Percentiles rank a stretch among this genome's conserved stretches.
Evolutionary conservation across 2,797 vertebrate species (phyloP).

Genomic region (Ctenochaetus hawaiiensis): DNA sequence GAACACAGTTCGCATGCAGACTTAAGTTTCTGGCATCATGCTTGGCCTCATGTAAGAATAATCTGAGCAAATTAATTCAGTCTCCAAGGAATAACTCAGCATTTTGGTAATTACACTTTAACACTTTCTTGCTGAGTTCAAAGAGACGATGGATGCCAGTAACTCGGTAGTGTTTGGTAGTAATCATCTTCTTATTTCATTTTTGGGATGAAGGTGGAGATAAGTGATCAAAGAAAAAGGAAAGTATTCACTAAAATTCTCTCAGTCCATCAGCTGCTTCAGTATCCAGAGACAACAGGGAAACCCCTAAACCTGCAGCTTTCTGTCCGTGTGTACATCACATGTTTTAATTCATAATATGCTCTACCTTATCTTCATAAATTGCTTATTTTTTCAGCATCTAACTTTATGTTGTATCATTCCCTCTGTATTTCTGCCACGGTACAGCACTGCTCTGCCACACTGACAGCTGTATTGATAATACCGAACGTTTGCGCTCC

Average conservation of each 20-base stretch:
- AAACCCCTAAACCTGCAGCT: neutral
- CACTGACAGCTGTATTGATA: no score
- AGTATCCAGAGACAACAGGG: no score
- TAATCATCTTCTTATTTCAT: no score
- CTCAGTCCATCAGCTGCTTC: neutral
- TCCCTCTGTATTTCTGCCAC: no score
- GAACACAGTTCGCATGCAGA: neutral
- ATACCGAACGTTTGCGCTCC: no score
- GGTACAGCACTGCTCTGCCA: no score
- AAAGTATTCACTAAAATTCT: no score
- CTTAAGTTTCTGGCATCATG: neutral
- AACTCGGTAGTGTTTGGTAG: neutral
- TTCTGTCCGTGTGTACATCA: neutral
- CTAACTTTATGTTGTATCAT: no score
- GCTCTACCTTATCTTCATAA: no score
- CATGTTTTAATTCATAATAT: no score
- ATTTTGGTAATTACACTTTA: neutral
- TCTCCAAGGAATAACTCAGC: neutral
- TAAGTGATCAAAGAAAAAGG: no score
- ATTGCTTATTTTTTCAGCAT: neutral
- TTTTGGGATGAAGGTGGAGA: no score
- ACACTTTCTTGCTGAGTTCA: neutral
- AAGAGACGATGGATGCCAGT: neutral
- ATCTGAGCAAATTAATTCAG: neutral
- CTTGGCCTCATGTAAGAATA: neutral